Percentiles rank a stretch among this genome's conserved stretches.
Evolutionary conservation across 1,140 invertebrate species (phyloP).

Genomic region (Saccostrea cuccullata): DNA sequence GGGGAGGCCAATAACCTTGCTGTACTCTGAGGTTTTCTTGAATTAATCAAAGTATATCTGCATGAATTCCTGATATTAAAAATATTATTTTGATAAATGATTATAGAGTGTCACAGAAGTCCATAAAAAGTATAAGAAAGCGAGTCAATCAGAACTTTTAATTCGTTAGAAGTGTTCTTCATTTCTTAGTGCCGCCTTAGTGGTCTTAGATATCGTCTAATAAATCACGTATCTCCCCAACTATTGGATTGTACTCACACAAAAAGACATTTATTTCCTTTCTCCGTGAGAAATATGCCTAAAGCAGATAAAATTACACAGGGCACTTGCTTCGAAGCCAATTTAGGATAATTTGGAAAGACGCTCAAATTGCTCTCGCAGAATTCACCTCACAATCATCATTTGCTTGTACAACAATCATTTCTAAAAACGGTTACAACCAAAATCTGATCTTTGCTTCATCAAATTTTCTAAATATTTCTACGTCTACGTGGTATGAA

Average conservation of each 20-base stretch:
- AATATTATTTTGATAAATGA: constrained; percentile 1
- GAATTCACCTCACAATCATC: constrained; percentile 27
- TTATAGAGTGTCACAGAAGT: neutral
- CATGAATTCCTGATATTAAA: neutral
- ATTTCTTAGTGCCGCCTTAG: neutral
- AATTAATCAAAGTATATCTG: neutral
- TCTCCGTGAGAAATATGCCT: neutral
- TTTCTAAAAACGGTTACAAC: neutral
- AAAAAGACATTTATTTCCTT: constrained; percentile 40
- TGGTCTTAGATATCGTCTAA: neutral
- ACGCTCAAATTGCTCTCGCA: constrained; percentile 19
- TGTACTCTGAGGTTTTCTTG: neutral
- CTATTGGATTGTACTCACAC: constrained; percentile 2
- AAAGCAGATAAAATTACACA: constrained; percentile 13
- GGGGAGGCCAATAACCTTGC: too few species aligned
- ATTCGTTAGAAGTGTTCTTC: neutral
- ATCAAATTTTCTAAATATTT: neutral
- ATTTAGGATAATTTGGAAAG: constrained; percentile 31
- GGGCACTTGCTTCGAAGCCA: constrained; percentile 22
- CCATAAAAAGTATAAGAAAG: neutral
- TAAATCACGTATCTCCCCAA: constrained; percentile 3
- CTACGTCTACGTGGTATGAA: neutral
- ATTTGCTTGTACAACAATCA: neutral
- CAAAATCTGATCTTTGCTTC: neutral
- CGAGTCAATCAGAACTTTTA: neutral